Conservation (phyloP, 2,113 vertebrate genomes). For the Spheniscus mendiculus region DNA sequence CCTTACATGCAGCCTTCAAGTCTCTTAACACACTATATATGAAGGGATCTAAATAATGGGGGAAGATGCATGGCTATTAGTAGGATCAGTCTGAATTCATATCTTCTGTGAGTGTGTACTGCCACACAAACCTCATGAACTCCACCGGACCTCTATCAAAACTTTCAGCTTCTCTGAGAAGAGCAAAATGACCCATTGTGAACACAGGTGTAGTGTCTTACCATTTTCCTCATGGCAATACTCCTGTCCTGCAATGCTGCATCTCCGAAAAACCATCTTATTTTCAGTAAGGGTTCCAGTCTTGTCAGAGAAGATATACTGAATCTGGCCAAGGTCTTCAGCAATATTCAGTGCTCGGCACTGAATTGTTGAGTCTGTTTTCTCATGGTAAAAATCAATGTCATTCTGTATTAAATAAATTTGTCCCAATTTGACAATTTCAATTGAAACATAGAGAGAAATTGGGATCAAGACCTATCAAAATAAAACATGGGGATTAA, state of each 20-base stretch:
- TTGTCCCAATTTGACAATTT: slow-evolving; percentile 94
- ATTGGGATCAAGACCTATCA: slow-evolving; percentile 93
- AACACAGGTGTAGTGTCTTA: slow-evolving; percentile 52
- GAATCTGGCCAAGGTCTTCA: slow-evolving; percentile 93
- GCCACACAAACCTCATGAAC: neutral
- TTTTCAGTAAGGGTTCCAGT: slow-evolving; percentile 97
- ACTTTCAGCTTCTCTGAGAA: neutral
- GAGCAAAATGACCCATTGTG: neutral
- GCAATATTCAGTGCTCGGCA: slow-evolving; percentile 93
- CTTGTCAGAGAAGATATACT: slow-evolving; percentile 95
- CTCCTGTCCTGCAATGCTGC: slow-evolving; percentile 90
- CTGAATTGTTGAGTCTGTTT: slow-evolving; percentile 83
- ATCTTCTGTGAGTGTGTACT: neutral
- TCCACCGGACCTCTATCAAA: neutral
- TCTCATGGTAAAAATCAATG: slow-evolving; percentile 85
- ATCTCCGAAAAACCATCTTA: slow-evolving; percentile 95
- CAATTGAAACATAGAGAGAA: slow-evolving; percentile 95
- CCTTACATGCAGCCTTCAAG: neutral
- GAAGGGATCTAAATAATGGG: neutral
- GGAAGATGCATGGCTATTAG: neutral
- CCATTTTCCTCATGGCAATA: slow-evolving; percentile 93
- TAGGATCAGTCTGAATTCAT: neutral
- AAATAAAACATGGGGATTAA: slow-evolving; percentile 1
- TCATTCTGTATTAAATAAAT: slow-evolving; percentile 95
- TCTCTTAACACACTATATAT: neutral